Conservation (phyloP, 2,797 vertebrate species). For the Anolis apletophallus region DNA sequence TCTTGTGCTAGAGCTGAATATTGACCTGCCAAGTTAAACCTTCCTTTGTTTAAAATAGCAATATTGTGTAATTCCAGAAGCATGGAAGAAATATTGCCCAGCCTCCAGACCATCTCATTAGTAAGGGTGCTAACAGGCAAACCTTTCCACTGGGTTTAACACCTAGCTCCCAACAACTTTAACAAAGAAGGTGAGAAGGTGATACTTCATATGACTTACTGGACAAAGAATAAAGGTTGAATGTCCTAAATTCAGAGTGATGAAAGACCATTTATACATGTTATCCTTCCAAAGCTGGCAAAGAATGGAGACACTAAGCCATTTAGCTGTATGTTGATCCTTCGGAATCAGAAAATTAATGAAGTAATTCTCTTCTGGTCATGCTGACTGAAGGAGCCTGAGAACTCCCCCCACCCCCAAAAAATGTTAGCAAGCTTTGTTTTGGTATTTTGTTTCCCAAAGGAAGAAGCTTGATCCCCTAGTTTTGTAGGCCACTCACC, state of each 20-base stretch:
- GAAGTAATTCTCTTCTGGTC: background rate
- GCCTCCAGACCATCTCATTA: constrained; percentile 43
- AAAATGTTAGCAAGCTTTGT: too few species aligned
- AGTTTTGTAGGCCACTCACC: background rate
- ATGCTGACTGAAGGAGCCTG: too few species aligned
- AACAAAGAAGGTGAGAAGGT: constrained; percentile 47
- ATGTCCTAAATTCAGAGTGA: background rate
- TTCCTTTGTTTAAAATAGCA: constrained; percentile 54
- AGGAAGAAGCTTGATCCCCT: too few species aligned
- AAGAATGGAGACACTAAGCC: background rate
- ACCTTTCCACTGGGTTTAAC: constrained; percentile 63
- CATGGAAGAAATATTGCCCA: constrained; percentile 27
- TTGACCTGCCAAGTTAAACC: constrained; percentile 57
- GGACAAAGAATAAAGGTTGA: background rate
- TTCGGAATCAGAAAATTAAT: background rate
- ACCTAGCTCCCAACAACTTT: constrained; percentile 56
- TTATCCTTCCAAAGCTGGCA: background rate
- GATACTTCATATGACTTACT: constrained; percentile 38
- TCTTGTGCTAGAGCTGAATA: constrained; percentile 37
- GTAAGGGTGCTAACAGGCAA: constrained; percentile 58
- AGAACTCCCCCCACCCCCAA: too few species aligned
- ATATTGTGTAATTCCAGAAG: constrained; percentile 40
- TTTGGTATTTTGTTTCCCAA: background rate
- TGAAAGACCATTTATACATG: constrained; percentile 8
- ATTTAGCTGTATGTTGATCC: background rate